phyloP scores from a whole-genome alignment of 2,888 invertebrate species.

The Ichneumon xanthorius region DNA sequence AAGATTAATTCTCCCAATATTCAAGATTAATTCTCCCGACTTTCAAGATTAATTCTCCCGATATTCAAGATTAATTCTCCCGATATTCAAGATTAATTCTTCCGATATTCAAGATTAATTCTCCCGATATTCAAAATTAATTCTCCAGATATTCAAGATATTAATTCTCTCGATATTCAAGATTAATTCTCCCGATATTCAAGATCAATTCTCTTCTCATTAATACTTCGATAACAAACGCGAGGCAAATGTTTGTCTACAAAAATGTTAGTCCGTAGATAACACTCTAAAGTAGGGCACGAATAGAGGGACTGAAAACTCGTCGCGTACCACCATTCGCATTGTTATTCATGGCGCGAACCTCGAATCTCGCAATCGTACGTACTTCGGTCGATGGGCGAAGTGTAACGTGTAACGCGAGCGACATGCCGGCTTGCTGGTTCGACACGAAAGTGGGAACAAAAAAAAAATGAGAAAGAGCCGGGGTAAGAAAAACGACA shows the following conservation, averaged over 20 bases:
- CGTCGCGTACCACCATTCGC: slow-evolving; percentile 2
- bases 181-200: too few species aligned
- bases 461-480: not conserved
- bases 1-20: too few species aligned
- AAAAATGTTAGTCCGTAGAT: slow-evolving; percentile 29
- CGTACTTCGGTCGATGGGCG: slow-evolving; percentile 17
- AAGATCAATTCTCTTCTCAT: too few species aligned
- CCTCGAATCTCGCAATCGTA: slow-evolving; percentile 37
- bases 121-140: too few species aligned
- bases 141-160: too few species aligned
- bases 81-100: too few species aligned
- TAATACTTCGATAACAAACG: not conserved
- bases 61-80: too few species aligned
- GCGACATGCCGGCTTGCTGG: slow-evolving; percentile 18
- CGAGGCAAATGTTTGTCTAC: slow-evolving; percentile 2
- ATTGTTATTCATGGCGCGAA: slow-evolving; percentile 56
- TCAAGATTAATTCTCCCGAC: too few species aligned
- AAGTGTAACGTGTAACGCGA: slow-evolving; percentile 17
- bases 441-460: not conserved
- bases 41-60: too few species aligned
- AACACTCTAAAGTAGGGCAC: not conserved
- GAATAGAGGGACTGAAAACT: slow-evolving; percentile 32
- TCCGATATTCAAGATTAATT: too few species aligned
- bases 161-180: too few species aligned
- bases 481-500: slow-evolving; percentile 5